phyloP scores from a whole-genome alignment of 1,140 invertebrate genomes.

The Zaprionus ornatus region DNA sequence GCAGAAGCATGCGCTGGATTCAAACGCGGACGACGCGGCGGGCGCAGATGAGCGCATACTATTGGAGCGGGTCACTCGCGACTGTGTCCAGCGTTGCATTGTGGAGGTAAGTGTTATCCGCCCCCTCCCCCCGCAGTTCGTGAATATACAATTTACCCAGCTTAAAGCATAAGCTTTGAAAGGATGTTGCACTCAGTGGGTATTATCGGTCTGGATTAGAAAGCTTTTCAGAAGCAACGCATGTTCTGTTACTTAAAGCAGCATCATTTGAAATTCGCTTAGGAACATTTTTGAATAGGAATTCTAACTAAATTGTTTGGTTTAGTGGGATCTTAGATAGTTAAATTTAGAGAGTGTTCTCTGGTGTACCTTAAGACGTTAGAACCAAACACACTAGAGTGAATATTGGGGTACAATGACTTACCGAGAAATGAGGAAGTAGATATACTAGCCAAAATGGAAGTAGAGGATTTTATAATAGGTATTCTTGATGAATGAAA shows the following conservation, averaged over 20 bases:
- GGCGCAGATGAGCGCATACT: conserved; percentile 54
- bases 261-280: not conserved
- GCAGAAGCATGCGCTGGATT: not conserved
- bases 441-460: too few relatives aligned
- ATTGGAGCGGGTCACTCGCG: conserved; percentile 61
- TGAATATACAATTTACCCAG: not conserved
- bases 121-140: not conserved
- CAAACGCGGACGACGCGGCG: conserved; percentile 7
- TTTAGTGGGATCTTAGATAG: not conserved
- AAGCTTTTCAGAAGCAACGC: not conserved
- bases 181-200: not conserved
- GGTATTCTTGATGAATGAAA: too few relatives aligned
- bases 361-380: too few relatives aligned
- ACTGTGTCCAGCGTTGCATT: conserved; percentile 71
- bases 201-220: not conserved
- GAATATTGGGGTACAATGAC: too few relatives aligned
- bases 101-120: conserved; percentile 62
- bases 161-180: not conserved
- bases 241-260: not conserved
- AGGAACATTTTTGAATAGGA: too few relatives aligned
- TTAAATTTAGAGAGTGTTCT: not conserved
- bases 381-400: too few relatives aligned
- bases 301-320: too few relatives aligned
- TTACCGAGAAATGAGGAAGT: too few relatives aligned
- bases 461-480: too few relatives aligned